Conservation (phyloP, 2,113 vertebrate species). For the Shinisaurus crocodilurus region DNA sequence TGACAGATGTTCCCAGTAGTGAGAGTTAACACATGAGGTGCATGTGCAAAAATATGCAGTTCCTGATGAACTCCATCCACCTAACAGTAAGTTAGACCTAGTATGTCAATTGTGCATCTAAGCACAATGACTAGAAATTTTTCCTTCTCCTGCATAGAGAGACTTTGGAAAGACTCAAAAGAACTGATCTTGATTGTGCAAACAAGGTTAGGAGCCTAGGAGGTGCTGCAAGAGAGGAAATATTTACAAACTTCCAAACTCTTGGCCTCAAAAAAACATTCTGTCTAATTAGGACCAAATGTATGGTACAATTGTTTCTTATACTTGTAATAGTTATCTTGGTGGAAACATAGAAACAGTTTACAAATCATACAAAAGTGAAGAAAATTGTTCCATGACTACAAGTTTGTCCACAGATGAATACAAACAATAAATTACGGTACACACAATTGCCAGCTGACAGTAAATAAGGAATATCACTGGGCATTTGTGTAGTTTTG, state of each 20-base stretch:
- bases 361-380: slow-evolving; percentile 4
- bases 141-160: not conserved
- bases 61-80: not conserved
- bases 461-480: not conserved
- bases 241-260: not conserved
- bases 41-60: not conserved
- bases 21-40: not conserved
- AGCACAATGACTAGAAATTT: not conserved
- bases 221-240: not conserved
- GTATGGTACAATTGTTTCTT: slow-evolving; percentile 1
- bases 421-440: not conserved
- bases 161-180: not conserved
- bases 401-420: not conserved
- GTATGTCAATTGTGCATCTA: not conserved
- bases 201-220: slow-evolving; percentile 5
- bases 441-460: not conserved
- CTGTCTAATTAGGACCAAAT: slow-evolving; percentile 27
- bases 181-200: not conserved
- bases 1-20: not conserved
- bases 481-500: not conserved
- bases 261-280: slow-evolving; percentile 6
- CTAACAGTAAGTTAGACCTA: not conserved
- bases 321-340: slow-evolving; percentile 1
- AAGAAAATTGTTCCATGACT: slow-evolving; percentile 14
- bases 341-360: slow-evolving; percentile 13